phyloP scores from a whole-genome alignment of 1,140 invertebrate genomes.

The Tetranychus cinnabarinus region DNA sequence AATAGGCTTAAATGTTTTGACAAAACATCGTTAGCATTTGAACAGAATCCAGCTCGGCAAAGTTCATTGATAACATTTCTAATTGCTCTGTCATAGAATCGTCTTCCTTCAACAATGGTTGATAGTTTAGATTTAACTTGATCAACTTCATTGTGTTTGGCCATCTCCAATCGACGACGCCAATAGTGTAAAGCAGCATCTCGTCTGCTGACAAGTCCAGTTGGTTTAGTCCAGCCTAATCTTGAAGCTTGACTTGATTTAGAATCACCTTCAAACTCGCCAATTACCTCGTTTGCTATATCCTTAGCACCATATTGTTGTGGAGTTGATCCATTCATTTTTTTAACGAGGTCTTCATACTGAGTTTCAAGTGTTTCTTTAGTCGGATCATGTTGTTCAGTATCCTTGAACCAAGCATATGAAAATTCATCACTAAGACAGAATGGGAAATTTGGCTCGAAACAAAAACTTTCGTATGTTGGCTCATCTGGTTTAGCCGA shows the following conservation, averaged over 20 bases:
- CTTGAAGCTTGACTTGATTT: background rate
- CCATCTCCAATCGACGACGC: background rate
- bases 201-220: background rate
- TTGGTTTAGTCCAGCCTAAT: background rate
- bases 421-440: conserved; percentile 36
- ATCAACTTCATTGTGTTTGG: background rate
- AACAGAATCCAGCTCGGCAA: background rate
- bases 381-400: conserved; percentile 9
- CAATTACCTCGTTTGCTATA: conserved; percentile 14
- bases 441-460: conserved; percentile 23
- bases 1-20: background rate
- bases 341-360: conserved; percentile 28
- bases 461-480: conserved; percentile 32
- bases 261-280: background rate
- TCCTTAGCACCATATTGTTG: conserved; percentile 30
- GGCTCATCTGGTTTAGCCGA: conserved; percentile 33
- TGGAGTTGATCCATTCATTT: conserved; percentile 35
- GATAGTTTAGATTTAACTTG: background rate
- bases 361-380: conserved; percentile 31
- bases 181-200: background rate
- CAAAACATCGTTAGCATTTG: background rate
- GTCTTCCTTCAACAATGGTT: background rate
- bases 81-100: background rate
- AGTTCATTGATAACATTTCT: background rate
- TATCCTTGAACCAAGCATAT: conserved; percentile 39